Evolutionary conservation across 2,888 invertebrate species (phyloP).

Genomic region (Lasioglossum villosulum): DNA sequence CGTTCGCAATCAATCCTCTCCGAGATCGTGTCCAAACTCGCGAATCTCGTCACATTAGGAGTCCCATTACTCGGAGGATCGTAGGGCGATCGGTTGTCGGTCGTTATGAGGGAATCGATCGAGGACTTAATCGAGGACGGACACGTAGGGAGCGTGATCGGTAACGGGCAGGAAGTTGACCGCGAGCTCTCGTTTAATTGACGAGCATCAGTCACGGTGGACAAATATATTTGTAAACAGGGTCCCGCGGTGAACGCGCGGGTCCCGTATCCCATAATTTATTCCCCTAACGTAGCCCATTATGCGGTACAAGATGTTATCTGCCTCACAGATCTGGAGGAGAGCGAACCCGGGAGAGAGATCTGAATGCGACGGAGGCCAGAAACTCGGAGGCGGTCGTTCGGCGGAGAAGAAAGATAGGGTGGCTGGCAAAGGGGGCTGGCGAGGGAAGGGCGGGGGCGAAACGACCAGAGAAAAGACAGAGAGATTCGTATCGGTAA

Average conservation of each 20-base stretch:
- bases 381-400: slow-evolving; percentile 51
- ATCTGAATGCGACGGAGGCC: slow-evolving; percentile 54
- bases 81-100: background rate
- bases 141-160: slow-evolving; percentile 11
- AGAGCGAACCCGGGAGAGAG: slow-evolving; percentile 56
- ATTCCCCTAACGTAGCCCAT: slow-evolving; percentile 73
- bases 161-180: slow-evolving; percentile 16
- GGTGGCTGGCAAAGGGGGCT: background rate
- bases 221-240: slow-evolving; percentile 74
- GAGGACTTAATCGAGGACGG: slow-evolving; percentile 2
- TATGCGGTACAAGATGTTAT: slow-evolving; percentile 73
- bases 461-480: slow-evolving; percentile 10
- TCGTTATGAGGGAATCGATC: slow-evolving; percentile 6
- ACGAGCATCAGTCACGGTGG: slow-evolving; percentile 65
- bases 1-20: background rate
- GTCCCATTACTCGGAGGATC: background rate
- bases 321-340: slow-evolving; percentile 70
- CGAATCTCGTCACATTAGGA: background rate
- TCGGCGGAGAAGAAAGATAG: slow-evolving; percentile 37
- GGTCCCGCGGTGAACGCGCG: slow-evolving; percentile 19
- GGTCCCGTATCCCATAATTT: slow-evolving; percentile 67
- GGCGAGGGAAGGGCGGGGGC: background rate
- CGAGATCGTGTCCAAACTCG: background rate
- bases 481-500: slow-evolving; percentile 71
- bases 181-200: slow-evolving; percentile 59